Percentiles rank a stretch among this genome's conserved stretches.
phyloP scores from a whole-genome alignment of 2,888 invertebrate genomes.

The Athalia circularis region DNA sequence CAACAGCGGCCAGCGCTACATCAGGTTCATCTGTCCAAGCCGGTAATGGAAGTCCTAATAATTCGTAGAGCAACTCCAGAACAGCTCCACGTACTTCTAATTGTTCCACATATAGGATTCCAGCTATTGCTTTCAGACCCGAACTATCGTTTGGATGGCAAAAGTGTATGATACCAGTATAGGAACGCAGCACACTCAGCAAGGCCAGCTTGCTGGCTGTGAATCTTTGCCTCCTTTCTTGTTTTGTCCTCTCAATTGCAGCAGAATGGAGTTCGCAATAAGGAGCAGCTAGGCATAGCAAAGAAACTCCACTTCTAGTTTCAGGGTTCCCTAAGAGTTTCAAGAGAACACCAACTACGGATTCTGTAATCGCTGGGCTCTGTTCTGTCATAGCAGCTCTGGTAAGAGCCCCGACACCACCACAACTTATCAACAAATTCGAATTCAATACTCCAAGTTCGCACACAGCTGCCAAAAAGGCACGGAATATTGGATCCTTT shows the following conservation, averaged over 20 bases:
- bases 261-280: conserved; percentile 90
- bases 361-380: conserved; percentile 92
- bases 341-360: conserved; percentile 90
- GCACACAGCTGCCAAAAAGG: conserved; percentile 90
- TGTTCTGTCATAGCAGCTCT: conserved; percentile 90
- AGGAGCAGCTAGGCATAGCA: conserved; percentile 92
- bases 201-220: conserved; percentile 90
- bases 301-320: conserved; percentile 87
- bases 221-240: conserved; percentile 86
- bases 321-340: conserved; percentile 90
- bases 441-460: conserved; percentile 93
- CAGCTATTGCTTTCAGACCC: conserved; percentile 86
- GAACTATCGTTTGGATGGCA: conserved; percentile 86
- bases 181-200: conserved; percentile 90
- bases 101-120: conserved; percentile 89
- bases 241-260: conserved; percentile 69
- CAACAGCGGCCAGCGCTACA: conserved; percentile 90
- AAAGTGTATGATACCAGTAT: conserved; percentile 93
- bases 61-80: conserved; percentile 92
- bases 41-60: conserved; percentile 91
- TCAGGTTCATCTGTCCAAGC: conserved; percentile 95
- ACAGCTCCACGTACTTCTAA: conserved; percentile 94
- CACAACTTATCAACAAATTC: conserved; percentile 85
- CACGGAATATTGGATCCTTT: conserved; percentile 88
- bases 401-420: conserved; percentile 88